These are phyloP conservation scores for Microchirus variegatus DNA, from an alignment of 2,797 vertebrate genomes.

Conservation along the genomic window DNA sequence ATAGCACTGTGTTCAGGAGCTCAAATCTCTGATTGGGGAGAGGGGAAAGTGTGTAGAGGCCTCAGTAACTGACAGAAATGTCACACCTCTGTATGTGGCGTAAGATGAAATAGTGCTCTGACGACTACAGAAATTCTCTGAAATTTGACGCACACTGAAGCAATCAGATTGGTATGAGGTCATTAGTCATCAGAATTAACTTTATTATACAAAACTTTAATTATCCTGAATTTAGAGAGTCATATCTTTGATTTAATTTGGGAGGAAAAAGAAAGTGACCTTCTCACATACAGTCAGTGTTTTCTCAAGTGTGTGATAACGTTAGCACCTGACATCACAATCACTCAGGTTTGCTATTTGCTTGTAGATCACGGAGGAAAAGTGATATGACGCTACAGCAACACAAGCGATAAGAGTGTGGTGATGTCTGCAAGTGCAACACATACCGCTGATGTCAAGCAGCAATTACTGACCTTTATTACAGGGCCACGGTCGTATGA, in stretches of 20 bases:
- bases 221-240: neutral
- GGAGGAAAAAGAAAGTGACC: neutral
- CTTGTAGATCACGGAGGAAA: conserved; percentile 34
- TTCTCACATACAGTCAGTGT: neutral
- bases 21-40: conserved; percentile 38
- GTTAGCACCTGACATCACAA: conserved; percentile 12
- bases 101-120: conserved; percentile 36
- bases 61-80: conserved; percentile 46
- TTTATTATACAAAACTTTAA: conserved; percentile 3
- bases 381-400: conserved; percentile 24
- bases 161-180: conserved; percentile 8
- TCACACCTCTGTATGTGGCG: conserved; percentile 58
- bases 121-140: conserved; percentile 59
- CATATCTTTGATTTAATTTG: no score
- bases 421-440: conserved; percentile 34
- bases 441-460: conserved; percentile 28
- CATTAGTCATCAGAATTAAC: conserved; percentile 25
- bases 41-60: conserved; percentile 7
- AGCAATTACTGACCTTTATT: conserved; percentile 49
- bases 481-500: conserved; percentile 9
- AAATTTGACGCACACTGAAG: conserved; percentile 49
- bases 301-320: conserved; percentile 22
- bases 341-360: conserved; percentile 17
- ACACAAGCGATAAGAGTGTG: conserved; percentile 32
- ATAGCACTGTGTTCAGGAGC: conserved; percentile 45